Evolutionary conservation across 2,888 invertebrate species (phyloP), one percentile per base, ranked within the genome.

Genomic region (Tenthredo mesomela): DNA sequence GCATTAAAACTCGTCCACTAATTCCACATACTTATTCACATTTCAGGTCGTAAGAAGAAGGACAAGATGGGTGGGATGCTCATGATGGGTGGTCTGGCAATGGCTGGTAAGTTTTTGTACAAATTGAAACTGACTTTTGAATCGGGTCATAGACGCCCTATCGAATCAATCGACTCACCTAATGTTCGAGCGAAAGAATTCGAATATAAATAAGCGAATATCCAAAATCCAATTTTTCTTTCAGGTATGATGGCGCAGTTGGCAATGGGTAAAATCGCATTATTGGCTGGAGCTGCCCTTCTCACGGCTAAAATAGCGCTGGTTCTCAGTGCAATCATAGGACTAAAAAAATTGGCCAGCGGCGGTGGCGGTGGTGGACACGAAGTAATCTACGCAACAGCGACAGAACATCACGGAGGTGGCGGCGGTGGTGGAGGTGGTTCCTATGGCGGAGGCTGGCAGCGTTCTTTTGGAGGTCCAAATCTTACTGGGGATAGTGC

Each of bases 241-340:
- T n/a, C 84, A 89, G 94, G 95, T 67, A 95, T 96, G 93, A 93
- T 96, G 92, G 95, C 95, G 2, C 96, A 96, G 92, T 93, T 96
- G 93, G 95, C 96, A 86, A 95, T 96, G 91, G 95, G 96, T 40
- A 96, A 96, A 93, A 95, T 96, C 85, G 95, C 96, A 7, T 94
- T 96, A 86, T 93, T 96, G 88, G 96, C 96, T 0, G 96, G 96
- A 70, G 95, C 96, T 10, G 96, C 96, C 4, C 93, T 96, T 85
- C 93, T 96, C 84, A 94, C 96, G 86, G 95, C 96, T 9, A 96
- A 96, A 91, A 94, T 96, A 78, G 96, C 96, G 0, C 91, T 96
- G 33, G 92, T 96, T 82, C 90, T 96, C 47, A 95, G 96, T 6
- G 93, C 95, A 65, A 93, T 96, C 88, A 95, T 95, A 89, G 95